A percentile compares a stretch with the other conserved stretches of the same genome.
These are phyloP conservation scores for Triplophysa siluroides DNA, from an alignment of 2,113 vertebrate species.

Conservation along the genomic window DNA sequence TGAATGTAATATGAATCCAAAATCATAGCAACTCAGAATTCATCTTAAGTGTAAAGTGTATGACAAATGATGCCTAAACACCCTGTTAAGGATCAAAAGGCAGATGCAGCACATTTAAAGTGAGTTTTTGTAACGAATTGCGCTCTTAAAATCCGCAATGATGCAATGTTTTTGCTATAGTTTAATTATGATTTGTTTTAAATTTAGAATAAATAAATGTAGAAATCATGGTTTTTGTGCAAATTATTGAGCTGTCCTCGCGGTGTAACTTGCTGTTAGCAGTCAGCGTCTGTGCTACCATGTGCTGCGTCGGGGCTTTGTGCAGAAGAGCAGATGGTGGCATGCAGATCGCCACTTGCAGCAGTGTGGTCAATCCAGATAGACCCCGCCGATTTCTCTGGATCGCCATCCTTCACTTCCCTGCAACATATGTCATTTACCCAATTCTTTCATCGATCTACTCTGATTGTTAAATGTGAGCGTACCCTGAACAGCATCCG, in stretches of 20 bases:
- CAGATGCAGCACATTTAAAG: neutral
- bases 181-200: conserved; percentile 22
- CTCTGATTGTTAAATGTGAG: neutral
- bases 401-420: conserved; percentile 32
- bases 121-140: neutral
- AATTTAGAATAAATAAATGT: conserved; percentile 51
- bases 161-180: neutral
- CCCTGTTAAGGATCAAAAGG: conserved; percentile 11
- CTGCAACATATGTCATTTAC: conserved; percentile 52
- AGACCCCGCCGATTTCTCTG: conserved; percentile 47
- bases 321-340: conserved; percentile 40
- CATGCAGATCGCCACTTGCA: conserved; percentile 29
- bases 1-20: conserved; percentile 17
- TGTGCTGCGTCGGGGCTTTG: conserved; percentile 50
- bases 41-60: neutral
- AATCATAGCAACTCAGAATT: neutral
- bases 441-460: neutral
- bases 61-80: neutral
- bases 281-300: conserved; percentile 61
- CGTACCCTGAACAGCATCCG: conserved; percentile 65
- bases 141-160: neutral
- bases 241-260: conserved; percentile 62
- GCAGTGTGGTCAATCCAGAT: conserved; percentile 57
- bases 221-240: conserved; percentile 62
- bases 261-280: conserved; percentile 55